These are phyloP conservation scores for Coracopsis vasa DNA, from an alignment of 2,113 vertebrate genomes.

Conservation along the genomic window DNA sequence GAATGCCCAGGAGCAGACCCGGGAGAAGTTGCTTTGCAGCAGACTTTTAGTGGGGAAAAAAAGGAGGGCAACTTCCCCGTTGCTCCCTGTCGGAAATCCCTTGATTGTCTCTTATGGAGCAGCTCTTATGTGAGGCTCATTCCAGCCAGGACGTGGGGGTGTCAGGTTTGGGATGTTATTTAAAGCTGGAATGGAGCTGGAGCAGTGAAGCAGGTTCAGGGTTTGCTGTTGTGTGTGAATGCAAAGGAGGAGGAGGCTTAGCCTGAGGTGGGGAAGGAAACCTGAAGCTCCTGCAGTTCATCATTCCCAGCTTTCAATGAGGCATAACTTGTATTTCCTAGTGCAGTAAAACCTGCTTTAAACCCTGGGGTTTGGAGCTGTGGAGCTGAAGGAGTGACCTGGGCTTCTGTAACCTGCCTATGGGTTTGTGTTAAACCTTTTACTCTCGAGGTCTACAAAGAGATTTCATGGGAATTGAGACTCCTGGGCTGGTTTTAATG, in stretches of 20 bases:
- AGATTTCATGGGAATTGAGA: background rate
- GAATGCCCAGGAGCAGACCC: too few species aligned
- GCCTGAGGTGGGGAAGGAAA: background rate
- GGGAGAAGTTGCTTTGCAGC: too few species aligned
- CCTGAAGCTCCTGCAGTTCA: background rate
- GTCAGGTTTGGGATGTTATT: background rate
- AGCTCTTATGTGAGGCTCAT: background rate
- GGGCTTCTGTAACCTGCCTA: background rate
- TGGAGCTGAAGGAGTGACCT: background rate
- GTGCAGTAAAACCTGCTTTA: background rate
- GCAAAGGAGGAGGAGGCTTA: background rate
- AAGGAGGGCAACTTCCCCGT: background rate
- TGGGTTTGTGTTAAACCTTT: background rate
- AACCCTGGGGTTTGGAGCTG: background rate
- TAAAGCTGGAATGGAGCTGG: background rate
- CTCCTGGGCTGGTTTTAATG: background rate
- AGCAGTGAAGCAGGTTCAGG: background rate
- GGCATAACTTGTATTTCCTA: background rate
- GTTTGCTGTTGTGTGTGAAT: background rate
- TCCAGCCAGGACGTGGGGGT: rapidly evolving
- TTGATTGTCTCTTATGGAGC: background rate
- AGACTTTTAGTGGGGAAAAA: too few species aligned
- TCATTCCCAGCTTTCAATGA: background rate
- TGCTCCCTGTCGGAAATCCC: background rate
- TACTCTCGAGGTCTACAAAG: background rate